phyloP scores from a whole-genome alignment of 1,140 invertebrate genomes.

The Asbolus verrucosus region DNA sequence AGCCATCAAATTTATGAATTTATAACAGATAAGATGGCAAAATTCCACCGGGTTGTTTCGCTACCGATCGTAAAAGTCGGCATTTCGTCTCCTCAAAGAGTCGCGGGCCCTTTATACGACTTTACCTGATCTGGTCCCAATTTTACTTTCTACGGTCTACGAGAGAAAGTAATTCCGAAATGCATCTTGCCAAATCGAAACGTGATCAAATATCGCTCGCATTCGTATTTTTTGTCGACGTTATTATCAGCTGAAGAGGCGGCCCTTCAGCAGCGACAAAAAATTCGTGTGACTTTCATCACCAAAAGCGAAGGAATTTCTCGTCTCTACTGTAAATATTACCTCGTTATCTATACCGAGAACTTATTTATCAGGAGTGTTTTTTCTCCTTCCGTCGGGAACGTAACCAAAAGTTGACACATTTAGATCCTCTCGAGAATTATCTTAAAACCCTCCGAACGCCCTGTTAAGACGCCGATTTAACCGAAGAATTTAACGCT shows the following conservation, averaged over 20 bases:
- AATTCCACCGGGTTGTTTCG: not conserved
- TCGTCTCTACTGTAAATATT: not conserved
- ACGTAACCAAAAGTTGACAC: conserved; percentile 5
- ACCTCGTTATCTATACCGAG: conserved; percentile 23
- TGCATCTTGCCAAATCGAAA: too few species aligned
- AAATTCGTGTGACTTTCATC: conserved; percentile 27
- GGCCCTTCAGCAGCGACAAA: too few species aligned
- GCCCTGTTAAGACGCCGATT: not conserved
- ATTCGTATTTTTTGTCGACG: too few species aligned
- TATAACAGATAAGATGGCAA: conserved; percentile 7
- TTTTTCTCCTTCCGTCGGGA: conserved; percentile 13
- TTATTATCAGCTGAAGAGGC: too few species aligned
- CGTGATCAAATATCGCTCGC: too few species aligned
- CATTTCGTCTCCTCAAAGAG: conserved; percentile 1
- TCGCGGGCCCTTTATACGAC: conserved; percentile 14
- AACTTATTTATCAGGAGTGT: conserved; percentile 8
- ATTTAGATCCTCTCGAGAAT: conserved; percentile 3
- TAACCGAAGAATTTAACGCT: conserved; percentile 9
- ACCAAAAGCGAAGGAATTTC: conserved; percentile 9
- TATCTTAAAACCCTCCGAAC: not conserved
- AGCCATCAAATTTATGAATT: conserved; percentile 32
- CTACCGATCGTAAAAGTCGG: conserved; percentile 28
- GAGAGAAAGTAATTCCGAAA: conserved; percentile 12
- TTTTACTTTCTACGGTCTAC: conserved; percentile 16
- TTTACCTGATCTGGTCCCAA: not conserved